A percentile compares a stretch with the other conserved stretches of the same genome.
Conservation (phyloP, 2,113 vertebrate species). For the Eurystomus gularis region DNA sequence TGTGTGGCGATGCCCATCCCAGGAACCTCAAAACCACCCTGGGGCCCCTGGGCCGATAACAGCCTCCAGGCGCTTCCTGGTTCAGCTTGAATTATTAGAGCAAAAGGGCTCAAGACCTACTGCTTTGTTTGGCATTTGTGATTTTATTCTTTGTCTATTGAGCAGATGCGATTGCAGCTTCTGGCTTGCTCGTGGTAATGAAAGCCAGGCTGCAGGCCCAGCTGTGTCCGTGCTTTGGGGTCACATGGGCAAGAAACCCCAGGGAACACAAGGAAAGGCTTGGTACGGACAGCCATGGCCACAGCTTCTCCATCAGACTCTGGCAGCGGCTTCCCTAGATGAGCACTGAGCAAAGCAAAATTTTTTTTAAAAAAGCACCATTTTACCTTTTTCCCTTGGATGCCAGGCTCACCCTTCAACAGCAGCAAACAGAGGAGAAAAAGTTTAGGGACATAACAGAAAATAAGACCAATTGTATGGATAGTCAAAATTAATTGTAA, state of each 20-base stretch:
- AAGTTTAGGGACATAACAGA: neutral
- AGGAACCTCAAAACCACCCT: neutral
- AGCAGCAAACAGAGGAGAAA: neutral
- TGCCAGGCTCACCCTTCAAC: slow-evolving; percentile 65
- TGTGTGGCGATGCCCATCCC: neutral
- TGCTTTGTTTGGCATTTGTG: neutral
- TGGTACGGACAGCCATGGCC: rapidly evolving
- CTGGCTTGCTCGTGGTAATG: neutral
- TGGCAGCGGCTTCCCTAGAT: neutral
- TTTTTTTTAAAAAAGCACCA: rapidly evolving
- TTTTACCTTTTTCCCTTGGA: slow-evolving; percentile 70
- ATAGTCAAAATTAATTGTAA: neutral
- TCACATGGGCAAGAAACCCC: rapidly evolving
- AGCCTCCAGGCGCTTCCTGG: neutral
- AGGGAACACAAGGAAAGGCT: neutral
- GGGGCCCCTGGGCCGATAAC: neutral
- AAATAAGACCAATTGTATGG: neutral
- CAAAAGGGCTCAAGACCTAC: neutral
- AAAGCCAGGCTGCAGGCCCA: slow-evolving; percentile 1
- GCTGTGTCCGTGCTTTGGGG: neutral
- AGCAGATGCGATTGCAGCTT: slow-evolving; percentile 5
- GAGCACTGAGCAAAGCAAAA: neutral
- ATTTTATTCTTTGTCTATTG: neutral
- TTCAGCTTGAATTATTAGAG: neutral
- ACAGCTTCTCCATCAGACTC: rapidly evolving